These are phyloP conservation scores for Ophion ventricosus DNA, from an alignment of 2,888 invertebrate genomes.

Conservation along the genomic window DNA sequence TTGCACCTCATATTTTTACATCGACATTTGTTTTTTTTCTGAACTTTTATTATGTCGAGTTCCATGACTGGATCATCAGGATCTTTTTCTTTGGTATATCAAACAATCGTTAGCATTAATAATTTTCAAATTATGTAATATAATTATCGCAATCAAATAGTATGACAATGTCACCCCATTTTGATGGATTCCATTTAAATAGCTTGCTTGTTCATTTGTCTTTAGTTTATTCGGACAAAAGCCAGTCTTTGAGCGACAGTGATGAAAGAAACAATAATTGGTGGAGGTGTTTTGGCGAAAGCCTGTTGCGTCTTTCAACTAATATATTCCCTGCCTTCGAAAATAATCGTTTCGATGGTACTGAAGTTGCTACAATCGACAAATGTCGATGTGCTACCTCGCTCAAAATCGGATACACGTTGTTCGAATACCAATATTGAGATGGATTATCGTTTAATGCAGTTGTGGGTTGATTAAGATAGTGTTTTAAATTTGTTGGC, in stretches of 20 bases:
- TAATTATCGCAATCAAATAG: too few species aligned
- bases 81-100: too few species aligned
- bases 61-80: too few species aligned
- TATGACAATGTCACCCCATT: too few species aligned
- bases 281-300: conserved; percentile 24
- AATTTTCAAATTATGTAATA: too few species aligned
- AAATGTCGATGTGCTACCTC: conserved; percentile 23
- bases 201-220: too few species aligned
- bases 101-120: too few species aligned
- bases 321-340: conserved; percentile 39
- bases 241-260: conserved; percentile 12
- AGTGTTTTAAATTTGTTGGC: conserved; percentile 41
- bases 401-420: conserved; percentile 17
- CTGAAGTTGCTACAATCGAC: conserved; percentile 29
- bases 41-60: too few species aligned
- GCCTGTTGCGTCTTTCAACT: conserved; percentile 16
- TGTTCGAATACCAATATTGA: conserved; percentile 26
- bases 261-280: conserved; percentile 28
- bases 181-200: too few species aligned
- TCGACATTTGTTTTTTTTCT: too few species aligned
- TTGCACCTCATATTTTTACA: too few species aligned
- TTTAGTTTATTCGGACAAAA: too few species aligned
- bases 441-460: conserved; percentile 23
- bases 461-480: conserved; percentile 22
- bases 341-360: conserved; percentile 44